Evolutionary conservation across 2,888 invertebrate species (phyloP), one percentile per base, ranked within the genome.

Genomic region (Ischnura elegans): DNA sequence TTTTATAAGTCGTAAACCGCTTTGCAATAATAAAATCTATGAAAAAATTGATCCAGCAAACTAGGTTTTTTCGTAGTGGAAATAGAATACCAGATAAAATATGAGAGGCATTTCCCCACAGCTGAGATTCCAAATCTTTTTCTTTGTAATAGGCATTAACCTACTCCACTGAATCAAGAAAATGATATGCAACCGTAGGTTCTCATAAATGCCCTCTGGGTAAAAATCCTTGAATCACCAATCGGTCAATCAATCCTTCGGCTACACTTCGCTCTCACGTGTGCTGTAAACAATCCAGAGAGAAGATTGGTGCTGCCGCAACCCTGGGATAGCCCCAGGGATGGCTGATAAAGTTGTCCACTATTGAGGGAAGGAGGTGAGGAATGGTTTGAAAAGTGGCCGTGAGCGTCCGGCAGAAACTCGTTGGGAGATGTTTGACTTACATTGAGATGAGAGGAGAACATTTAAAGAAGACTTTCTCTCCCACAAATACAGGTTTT

Each of bases 251-350:
- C 76, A 36, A 36, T 36, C 36, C 76, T 36, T 36, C 36, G 29
- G 6, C 76, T 36, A 61, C 61, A 16, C 5, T 19, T 42, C 43
- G 42, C 42, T 55, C 87, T 42, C 21, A 55, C 55, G 55, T 46
- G 5, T 46, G 8, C 6, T 16, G 87, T 87, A 61, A 55, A 61
- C 55, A 55, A 42, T 21, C 29, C 6, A 46, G 76, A 25, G 36
- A 5, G 6, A 16, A 76, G 76, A 76, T 46, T 10, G 51, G 46
- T 43, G 25, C 8, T 55, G 36, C 87, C 42, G 55, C 55, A 87
- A 55, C 61, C 55, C 87, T 87, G 55, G 8, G 25, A 42, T 55
- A 36, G 87, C 51, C 87, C 36, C 87, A 36, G 87, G 55, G 25
- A 16, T 6, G 87, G 86, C 45, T n/a, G 86, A 45, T 43, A n/a